Conservation (phyloP, 30 jellyfish, hydroid and myxozoan genomes). For the Cassiopea xamachana region DNA sequence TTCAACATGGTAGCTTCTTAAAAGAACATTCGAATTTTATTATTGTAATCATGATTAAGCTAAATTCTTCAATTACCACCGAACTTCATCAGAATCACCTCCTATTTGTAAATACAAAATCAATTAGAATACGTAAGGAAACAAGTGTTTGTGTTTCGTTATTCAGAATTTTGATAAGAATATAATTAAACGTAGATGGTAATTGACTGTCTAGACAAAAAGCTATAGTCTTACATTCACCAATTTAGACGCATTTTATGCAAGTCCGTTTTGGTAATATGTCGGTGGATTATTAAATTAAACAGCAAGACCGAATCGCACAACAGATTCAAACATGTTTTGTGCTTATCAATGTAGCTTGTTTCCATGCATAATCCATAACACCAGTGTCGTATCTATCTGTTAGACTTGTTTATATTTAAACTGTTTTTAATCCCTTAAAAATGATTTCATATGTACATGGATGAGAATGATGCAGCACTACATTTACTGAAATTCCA, state of each 20-base stretch:
- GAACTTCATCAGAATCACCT: neutral
- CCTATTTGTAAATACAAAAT: constrained; percentile 11
- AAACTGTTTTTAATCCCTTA: too few relatives aligned
- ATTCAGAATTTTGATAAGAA: constrained; percentile 40
- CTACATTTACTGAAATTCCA: too few relatives aligned
- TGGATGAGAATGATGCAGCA: too few relatives aligned
- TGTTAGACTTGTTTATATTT: too few relatives aligned
- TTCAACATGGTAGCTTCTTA: constrained; percentile 59
- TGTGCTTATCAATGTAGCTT: neutral
- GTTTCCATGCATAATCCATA: too few relatives aligned
- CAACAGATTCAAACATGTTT: neutral
- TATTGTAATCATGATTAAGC: constrained; percentile 40
- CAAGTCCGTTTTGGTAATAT: constrained; percentile 1
- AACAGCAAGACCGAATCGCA: neutral
- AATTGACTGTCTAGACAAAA: constrained; percentile 61
- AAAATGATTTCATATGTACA: too few relatives aligned
- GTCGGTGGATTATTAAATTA: constrained; percentile 5
- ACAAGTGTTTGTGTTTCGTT: constrained; percentile 48
- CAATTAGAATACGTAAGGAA: constrained; percentile 12
- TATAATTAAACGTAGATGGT: constrained; percentile 31
- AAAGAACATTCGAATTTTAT: constrained; percentile 44
- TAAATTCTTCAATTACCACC: constrained; percentile 13
- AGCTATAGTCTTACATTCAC: constrained; percentile 1
- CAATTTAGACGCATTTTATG: neutral
- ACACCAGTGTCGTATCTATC: too few relatives aligned